Evolutionary conservation across 2,888 invertebrate species (phyloP), one percentile per base, ranked within the genome.

Genomic region (Apomyelois bistriatella): DNA sequence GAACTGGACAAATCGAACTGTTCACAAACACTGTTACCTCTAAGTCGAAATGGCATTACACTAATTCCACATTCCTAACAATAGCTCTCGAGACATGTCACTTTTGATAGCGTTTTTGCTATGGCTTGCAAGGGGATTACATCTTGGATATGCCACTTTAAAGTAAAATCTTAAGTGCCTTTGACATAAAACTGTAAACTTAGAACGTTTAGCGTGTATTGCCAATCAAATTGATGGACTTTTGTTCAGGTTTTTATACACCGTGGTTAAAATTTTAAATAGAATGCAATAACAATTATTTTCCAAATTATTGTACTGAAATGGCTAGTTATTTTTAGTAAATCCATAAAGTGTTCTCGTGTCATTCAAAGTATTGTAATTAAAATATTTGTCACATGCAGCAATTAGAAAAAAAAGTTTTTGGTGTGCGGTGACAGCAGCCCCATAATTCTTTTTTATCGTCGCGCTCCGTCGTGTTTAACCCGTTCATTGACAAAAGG

Each of bases 401-500:
- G 75, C 73, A 85, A 86, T 85, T 84, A 79, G 62, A 70, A 71
- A 74, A 76, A 76, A 79, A 78, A 62, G 61, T 57, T 61, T 60
- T 70, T 64, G 65, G 68, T 70, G 79, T 70, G 79, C 79, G 74
- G 81, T 82, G 70, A 70, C 77, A 66, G 62, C 65, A 67, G 67
- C 74, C 77, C 79, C 81, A 88, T 90, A 87, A 84, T 70, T 90
- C 89, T 90, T 88, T 88, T 90, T 88, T 87, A 87, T 88, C 76
- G 79, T 75, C 66, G 62, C 68, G 65, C 66, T 65, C 68, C 70
- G 76, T 73, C 81, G 74, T 79, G 78, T 79, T 83, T 82, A 90
- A 89, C 90, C 89, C 90, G 85, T 88, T 86, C 85, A 85, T 86
- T 87, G 90, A 89, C 90, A 90, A 90, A 90, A 90, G 90, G 87